These are phyloP conservation scores for Apis dorsata DNA, from an alignment of 1,140 invertebrate genomes.

Conservation along the genomic window DNA sequence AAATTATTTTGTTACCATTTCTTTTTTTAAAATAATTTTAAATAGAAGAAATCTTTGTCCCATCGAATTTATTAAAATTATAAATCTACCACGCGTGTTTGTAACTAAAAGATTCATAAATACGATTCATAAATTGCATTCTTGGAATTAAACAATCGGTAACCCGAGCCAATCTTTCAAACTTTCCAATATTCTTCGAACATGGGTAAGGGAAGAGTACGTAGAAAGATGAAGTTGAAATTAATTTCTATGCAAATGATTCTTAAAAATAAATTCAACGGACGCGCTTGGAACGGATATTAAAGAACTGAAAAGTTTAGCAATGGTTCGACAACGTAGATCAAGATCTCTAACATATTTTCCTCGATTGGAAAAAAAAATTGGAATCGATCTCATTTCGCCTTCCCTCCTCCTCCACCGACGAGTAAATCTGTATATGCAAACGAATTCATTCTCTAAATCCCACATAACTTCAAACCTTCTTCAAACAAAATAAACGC, in stretches of 20 bases:
- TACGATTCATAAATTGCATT: neutral
- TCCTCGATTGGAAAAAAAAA: slow-evolving; percentile 12
- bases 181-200: neutral
- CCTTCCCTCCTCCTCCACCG: neutral
- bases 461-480: slow-evolving; percentile 33
- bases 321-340: neutral
- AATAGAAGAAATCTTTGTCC: too few relatives aligned
- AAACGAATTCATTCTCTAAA: slow-evolving; percentile 45
- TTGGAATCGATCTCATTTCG: neutral
- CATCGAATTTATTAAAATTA: too few relatives aligned
- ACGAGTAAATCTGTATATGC: neutral
- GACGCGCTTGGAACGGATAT: neutral
- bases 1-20: neutral
- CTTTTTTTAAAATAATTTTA: neutral
- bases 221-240: neutral
- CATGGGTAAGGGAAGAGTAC: too few relatives aligned
- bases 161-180: too few relatives aligned
- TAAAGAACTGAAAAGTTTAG: neutral
- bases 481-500: neutral
- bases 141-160: neutral
- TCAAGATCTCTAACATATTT: slow-evolving; percentile 23
- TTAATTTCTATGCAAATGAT: slow-evolving; percentile 13
- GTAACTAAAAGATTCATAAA: neutral
- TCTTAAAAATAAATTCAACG: neutral
- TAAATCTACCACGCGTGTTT: too few relatives aligned